These are phyloP conservation scores for Echinarachnius parma DNA, from an alignment of 53 echinoderm and acorn worm species.

Conservation along the genomic window DNA sequence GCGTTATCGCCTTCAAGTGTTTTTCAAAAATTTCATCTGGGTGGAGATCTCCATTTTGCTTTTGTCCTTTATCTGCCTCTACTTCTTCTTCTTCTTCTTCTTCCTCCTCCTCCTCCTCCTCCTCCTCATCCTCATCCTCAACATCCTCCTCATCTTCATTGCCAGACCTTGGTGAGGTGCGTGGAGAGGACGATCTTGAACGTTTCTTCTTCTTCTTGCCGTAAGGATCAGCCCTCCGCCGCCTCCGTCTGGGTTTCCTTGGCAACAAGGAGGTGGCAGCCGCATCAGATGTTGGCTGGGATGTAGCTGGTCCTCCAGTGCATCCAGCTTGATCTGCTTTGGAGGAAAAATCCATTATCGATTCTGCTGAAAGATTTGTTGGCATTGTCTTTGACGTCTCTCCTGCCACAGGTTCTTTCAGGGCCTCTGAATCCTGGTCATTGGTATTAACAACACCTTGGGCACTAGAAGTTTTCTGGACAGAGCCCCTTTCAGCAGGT, in stretches of 20 bases:
- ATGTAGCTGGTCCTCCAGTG: too few species aligned
- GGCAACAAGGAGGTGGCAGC: background rate
- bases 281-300: too few species aligned
- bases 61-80: background rate
- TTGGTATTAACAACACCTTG: too few species aligned
- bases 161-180: constrained; percentile 5
- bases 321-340: too few species aligned
- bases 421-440: background rate
- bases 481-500: background rate
- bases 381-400: too few species aligned
- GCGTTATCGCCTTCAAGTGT: too few species aligned
- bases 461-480: too few species aligned
- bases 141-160: background rate
- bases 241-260: constrained; percentile 10
- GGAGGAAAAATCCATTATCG: too few species aligned
- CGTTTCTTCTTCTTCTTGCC: constrained; percentile 31
- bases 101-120: constrained; percentile 17
- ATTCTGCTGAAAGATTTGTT: too few species aligned
- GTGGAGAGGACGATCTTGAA: background rate
- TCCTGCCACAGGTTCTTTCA: background rate
- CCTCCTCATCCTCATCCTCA: background rate
- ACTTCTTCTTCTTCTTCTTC: constrained; percentile 3
- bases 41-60: too few species aligned
- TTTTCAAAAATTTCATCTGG: too few species aligned
- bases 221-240: constrained; percentile 35